Evolutionary conservation across 2,888 invertebrate species (phyloP).

Genomic region (Sphinx pinastri): DNA sequence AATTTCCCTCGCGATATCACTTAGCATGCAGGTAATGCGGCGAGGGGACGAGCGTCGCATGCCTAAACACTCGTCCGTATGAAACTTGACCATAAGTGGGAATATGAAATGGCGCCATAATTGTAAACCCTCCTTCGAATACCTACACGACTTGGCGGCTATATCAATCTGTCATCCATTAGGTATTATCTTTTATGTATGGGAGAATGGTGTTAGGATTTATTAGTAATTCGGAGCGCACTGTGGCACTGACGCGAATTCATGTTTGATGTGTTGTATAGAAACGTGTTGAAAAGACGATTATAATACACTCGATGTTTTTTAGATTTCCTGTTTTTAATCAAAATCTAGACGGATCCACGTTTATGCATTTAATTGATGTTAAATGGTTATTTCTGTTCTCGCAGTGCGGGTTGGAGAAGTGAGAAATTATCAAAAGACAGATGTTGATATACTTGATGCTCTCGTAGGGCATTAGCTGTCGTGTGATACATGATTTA

Average conservation of each 20-base stretch:
- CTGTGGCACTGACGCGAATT: not conserved
- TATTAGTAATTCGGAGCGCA: constrained; percentile 2
- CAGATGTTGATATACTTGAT: constrained; percentile 47
- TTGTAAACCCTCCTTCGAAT: constrained; percentile 48
- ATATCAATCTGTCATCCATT: constrained; percentile 27
- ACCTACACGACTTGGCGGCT: constrained; percentile 40
- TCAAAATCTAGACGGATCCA: constrained; percentile 15
- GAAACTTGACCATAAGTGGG: constrained; percentile 50
- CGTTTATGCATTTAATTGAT: not conserved
- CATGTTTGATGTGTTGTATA: not conserved
- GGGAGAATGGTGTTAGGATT: constrained; percentile 5
- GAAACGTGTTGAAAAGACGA: not conserved
- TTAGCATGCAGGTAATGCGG: constrained; percentile 56
- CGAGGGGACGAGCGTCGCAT: constrained; percentile 49
- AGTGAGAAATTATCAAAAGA: constrained; percentile 50
- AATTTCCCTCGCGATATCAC: constrained; percentile 47
- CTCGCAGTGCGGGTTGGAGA: constrained; percentile 44
- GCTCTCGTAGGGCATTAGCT: constrained; percentile 34
- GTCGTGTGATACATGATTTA: constrained; percentile 36
- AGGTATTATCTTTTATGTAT: constrained; percentile 16
- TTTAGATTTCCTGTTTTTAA: constrained; percentile 8
- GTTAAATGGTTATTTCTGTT: constrained; percentile 40
- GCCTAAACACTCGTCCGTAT: constrained; percentile 50
- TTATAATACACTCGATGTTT: constrained; percentile 10
- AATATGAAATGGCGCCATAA: constrained; percentile 57